Conservation (phyloP, 2,113 vertebrate species). For the Callaeas wilsoni region DNA sequence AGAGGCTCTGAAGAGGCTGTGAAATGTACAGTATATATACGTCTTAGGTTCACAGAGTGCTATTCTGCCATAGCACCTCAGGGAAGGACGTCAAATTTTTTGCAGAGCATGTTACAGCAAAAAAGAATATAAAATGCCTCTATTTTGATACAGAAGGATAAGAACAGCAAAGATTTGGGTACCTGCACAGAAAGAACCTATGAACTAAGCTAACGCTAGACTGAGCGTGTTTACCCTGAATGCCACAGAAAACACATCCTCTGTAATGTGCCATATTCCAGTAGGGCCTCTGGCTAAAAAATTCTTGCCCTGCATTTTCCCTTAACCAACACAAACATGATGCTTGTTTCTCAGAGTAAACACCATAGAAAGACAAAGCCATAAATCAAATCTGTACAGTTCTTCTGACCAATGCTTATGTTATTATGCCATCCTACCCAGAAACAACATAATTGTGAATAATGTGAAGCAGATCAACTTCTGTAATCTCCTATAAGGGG, state of each 20-base stretch:
- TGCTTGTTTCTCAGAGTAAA: neutral
- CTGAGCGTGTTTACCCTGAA: neutral
- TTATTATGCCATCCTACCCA: slow-evolving; percentile 5
- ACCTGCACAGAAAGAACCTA: neutral
- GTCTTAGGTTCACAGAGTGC: neutral
- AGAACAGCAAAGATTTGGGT: neutral
- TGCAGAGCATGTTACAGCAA: neutral
- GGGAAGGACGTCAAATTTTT: neutral
- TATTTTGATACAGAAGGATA: neutral
- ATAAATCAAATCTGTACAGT: neutral
- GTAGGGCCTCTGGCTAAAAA: neutral
- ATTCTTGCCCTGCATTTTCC: neutral
- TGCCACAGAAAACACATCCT: neutral
- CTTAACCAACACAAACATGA: neutral
- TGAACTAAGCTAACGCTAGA: neutral
- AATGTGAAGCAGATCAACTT: slow-evolving; percentile 49
- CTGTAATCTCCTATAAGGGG: neutral
- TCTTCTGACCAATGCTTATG: neutral
- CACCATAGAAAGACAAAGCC: neutral
- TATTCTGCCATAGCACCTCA: neutral
- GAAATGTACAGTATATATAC: rapidly evolving
- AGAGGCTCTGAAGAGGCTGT: neutral
- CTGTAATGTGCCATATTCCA: neutral
- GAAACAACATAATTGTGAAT: slow-evolving; percentile 28
- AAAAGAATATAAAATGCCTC: neutral